These are phyloP conservation scores for Anguilla obscura DNA, from an alignment of 2,797 vertebrate genomes.

Conservation along the genomic window DNA sequence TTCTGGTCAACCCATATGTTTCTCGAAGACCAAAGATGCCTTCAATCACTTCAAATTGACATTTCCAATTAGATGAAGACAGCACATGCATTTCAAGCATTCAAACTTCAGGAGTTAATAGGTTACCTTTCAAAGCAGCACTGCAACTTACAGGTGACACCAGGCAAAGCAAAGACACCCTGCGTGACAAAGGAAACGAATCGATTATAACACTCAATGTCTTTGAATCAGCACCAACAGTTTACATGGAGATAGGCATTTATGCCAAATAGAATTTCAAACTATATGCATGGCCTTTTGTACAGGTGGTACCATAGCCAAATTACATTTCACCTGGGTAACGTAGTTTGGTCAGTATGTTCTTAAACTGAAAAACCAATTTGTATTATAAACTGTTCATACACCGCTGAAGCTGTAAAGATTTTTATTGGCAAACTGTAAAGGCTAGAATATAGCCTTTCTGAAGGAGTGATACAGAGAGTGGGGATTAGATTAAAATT, in stretches of 20 bases:
- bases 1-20: too few relatives aligned
- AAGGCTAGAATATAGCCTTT: background rate
- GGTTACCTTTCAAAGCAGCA: background rate
- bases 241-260: background rate
- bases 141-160: background rate
- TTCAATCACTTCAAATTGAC: background rate
- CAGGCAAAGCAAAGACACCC: background rate
- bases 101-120: background rate
- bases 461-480: background rate
- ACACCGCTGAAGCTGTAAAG: background rate
- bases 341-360: too few relatives aligned
- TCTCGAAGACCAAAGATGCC: background rate
- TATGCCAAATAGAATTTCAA: too few relatives aligned
- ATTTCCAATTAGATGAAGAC: background rate
- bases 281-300: too few relatives aligned
- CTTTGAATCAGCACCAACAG: background rate
- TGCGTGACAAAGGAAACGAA: background rate
- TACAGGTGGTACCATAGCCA: background rate
- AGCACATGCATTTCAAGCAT: background rate
- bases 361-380: too few relatives aligned
- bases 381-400: too few relatives aligned
- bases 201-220: background rate
- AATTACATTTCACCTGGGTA: too few relatives aligned
- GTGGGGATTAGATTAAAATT: background rate
- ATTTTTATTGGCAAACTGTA: background rate